Base-by-base conservation (phyloP, 2,113 vertebrate genomes). In the Strigops habroptila region DNA sequence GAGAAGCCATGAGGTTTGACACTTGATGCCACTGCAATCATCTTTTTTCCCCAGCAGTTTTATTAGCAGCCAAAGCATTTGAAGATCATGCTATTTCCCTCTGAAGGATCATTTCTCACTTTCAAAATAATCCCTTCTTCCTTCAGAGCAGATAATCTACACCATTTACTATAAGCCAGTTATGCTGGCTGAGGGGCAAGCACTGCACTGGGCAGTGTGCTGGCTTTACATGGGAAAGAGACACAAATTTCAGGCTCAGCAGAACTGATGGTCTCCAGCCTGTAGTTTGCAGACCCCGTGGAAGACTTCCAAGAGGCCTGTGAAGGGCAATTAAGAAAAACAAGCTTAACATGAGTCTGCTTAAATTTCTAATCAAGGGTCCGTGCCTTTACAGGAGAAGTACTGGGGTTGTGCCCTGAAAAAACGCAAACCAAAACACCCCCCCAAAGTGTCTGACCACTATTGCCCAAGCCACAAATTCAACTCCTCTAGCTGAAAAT, bases 41-140 rank as follows among this genome's bases (percentile, higher is more conserved):
- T 49, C 62, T 48, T 63, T 75, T 73, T 85, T 86, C 52, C 80
- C 53, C 82, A 18, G 12, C 80, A 73, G 70, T 57, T 94, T 90
- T 94, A 82, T 53, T 80, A 95, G 92, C 85, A 86, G 94, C 53
- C 70, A 93, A 96, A 96, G 82, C 88, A 82, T 80, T 82, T 69
- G 76, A 87, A 86, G 73, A 91, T 84, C 22, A 3, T 75, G 89
- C 82, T 80, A 75, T 94, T 96, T 94, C 80, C 71, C 91, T 69
- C 79, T 70, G 74, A 96, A 95, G 82, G 88, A 93, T 91, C 64
- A 91, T 94, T 96, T 91, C 93, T 95, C 67, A 55, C 65, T 92
- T 96, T 95, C 70, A 92, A 80, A 96, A 87, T 95, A 96, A 97
- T 91, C 95, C 92, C 67, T 59, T 90, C 75, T 91, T 91, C 90